Conservation (phyloP, 1,140 invertebrate species). For the Lepidurus arcticus region DNA sequence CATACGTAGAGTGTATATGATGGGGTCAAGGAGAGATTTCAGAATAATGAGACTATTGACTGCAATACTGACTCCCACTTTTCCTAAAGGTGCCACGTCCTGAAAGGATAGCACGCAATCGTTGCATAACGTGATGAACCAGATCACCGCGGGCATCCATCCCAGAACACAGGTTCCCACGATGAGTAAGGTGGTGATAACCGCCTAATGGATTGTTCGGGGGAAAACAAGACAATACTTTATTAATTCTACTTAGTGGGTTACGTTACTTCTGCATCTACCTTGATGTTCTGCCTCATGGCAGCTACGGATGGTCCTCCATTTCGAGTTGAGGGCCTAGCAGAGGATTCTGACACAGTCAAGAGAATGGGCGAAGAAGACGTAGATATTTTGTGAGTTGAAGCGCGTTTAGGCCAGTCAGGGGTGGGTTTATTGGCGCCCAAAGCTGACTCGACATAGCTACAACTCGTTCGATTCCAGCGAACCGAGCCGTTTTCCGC, state of each 20-base stretch:
- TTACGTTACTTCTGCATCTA: neutral
- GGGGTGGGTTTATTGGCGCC: neutral
- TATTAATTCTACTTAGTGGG: neutral
- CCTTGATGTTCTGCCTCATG: conserved; percentile 32
- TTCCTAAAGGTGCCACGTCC: conserved; percentile 25
- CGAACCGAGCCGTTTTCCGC: neutral
- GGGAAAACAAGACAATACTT: neutral
- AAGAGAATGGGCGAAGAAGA: neutral
- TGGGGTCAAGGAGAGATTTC: conserved; percentile 60
- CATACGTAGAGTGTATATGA: conserved; percentile 64
- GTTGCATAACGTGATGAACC: conserved; percentile 51
- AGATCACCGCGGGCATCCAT: conserved; percentile 57
- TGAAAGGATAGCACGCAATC: conserved; percentile 46
- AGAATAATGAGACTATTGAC: conserved; percentile 54
- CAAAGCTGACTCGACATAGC: neutral
- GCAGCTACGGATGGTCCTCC: conserved; percentile 27
- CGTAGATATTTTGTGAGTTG: neutral
- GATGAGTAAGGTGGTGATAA: conserved; percentile 61
- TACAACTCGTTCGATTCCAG: neutral
- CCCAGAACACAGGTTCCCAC: conserved; percentile 60
- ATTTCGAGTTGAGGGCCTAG: conserved; percentile 30
- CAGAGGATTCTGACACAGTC: neutral
- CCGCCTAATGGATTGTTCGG: conserved; percentile 45
- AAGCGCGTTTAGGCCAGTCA: neutral
- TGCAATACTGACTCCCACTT: conserved; percentile 33